Evolutionary conservation across 2,797 vertebrate genomes (phyloP).

Genomic region (Onychomys torridus): DNA sequence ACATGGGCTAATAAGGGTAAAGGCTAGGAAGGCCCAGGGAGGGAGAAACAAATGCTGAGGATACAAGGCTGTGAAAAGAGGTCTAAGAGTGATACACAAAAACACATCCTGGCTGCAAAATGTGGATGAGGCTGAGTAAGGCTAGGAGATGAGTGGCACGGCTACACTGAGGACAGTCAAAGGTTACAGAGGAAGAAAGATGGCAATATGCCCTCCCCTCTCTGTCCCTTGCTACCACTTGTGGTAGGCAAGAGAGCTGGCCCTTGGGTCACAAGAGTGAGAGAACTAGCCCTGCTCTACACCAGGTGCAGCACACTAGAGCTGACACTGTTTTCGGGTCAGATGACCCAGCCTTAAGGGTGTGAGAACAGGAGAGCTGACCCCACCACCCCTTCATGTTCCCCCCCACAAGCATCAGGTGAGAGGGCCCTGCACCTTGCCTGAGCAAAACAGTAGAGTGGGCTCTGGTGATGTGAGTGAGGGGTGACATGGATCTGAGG

Average conservation of each 20-base stretch:
- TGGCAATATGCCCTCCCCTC: background rate
- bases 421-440: background rate
- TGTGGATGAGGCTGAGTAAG: background rate
- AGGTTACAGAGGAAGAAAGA: background rate
- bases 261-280: background rate
- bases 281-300: background rate
- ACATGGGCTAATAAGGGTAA: background rate
- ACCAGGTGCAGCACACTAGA: background rate
- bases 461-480: background rate
- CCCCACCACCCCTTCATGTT: background rate
- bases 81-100: background rate
- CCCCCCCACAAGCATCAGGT: background rate
- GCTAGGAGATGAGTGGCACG: background rate
- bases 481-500: background rate
- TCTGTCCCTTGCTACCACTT: background rate
- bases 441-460: background rate
- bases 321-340: background rate
- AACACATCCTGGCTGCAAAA: background rate
- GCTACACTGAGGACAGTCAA: background rate
- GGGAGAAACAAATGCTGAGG: background rate
- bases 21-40: background rate
- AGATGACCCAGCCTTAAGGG: background rate
- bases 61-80: background rate
- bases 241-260: background rate
- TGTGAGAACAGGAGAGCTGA: background rate